phyloP scores from a whole-genome alignment of 2,113 vertebrate species.

The Rhizomys pruinosus region DNA sequence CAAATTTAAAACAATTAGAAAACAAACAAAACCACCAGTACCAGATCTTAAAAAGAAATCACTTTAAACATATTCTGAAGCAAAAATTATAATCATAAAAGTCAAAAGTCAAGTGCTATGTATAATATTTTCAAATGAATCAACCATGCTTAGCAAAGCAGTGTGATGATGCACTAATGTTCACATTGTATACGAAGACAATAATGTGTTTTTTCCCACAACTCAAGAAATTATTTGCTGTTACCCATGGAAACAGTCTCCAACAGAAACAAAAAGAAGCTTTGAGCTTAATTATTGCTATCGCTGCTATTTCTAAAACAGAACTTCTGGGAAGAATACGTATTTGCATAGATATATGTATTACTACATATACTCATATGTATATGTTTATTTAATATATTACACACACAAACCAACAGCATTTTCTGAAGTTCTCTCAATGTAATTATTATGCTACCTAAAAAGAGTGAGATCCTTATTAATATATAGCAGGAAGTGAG shows the following conservation, averaged over 20 bases:
- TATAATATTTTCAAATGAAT: background rate
- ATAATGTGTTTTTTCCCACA: background rate
- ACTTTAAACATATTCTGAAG: conserved; percentile 31
- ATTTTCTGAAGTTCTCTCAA: conserved; percentile 40
- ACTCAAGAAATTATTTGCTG: conserved; percentile 21
- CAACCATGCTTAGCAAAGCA: background rate
- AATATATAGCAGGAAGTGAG: background rate
- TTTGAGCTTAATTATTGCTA: background rate
- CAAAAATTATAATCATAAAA: conserved; percentile 39
- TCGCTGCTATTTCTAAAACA: background rate
- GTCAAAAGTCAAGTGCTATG: background rate
- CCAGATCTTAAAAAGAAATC: conserved; percentile 16
- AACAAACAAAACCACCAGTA: background rate
- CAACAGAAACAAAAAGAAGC: background rate
- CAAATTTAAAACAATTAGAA: background rate
- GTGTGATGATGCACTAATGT: background rate
- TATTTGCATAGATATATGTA: background rate
- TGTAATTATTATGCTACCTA: background rate
- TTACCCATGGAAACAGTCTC: background rate
- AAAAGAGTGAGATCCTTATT: conserved; percentile 30
- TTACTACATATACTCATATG: background rate
- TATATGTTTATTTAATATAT: background rate
- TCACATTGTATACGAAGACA: background rate
- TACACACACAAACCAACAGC: background rate
- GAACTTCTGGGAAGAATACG: background rate